Base-by-base conservation (phyloP, 2,888 invertebrate species). In the Germaria angustata region DNA sequence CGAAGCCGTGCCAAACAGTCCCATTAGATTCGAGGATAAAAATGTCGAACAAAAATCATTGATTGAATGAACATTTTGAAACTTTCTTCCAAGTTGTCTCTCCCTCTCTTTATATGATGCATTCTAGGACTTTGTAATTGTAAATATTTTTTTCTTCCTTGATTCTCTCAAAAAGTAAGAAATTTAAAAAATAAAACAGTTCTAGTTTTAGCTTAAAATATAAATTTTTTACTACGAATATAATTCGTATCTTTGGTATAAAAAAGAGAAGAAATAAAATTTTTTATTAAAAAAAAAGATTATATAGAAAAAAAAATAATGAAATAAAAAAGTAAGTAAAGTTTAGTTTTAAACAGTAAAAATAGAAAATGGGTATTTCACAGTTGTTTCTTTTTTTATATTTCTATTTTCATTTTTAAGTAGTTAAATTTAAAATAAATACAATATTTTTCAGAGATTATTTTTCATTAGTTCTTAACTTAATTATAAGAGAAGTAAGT, bases 191-290 rank as follows among this genome's bases (percentile, higher is more conserved):
- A 81, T 77, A 82, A 82, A 82, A 82, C 79, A 82, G 75, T 76
- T 61, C 77, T 68, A n/a, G 39, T 71, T 69, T 77, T 49, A 46
- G 53, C 78, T 78, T 82, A 84, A 81, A 79, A 79, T 79, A 79
- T 79, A 79, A 55, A 44, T 53, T 84, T 76, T 77, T 81, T 84
- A 76, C 84, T 85, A 85, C 85, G 85, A 85, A 83, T 83, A 75
- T 41, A 49, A 68, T 86, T 84, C 86, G 85, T 84, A 85, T 86
- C 85, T 86, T 85, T 85, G 86, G 86, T 85, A 84, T 85, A 78
- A 68, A 72, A 79, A 61, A 41, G 41, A 17, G 28, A 49, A 53
- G 59, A 71, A 49, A 59, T 71, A 57, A 61, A 63, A 61, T 28
- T 49, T 46, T 51, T 55, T 51, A 46, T 5, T 22, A n/a, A 49